phyloP scores from a whole-genome alignment of 1,140 invertebrate genomes.

The Phocides pigmalion region DNA sequence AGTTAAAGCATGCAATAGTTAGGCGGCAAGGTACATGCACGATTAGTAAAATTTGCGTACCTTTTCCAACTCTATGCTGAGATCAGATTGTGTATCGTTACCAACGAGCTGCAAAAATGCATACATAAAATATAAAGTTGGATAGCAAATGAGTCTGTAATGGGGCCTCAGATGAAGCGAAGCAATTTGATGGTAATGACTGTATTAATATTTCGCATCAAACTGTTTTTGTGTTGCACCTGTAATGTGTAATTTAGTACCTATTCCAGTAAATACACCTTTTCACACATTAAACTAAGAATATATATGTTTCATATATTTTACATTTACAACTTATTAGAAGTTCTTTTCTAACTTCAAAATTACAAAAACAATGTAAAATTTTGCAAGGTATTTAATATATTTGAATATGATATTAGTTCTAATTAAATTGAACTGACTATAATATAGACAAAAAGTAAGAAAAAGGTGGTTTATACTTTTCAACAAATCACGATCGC shows the following conservation, averaged over 20 bases:
- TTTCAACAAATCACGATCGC: no score
- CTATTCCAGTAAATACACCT: slow-evolving; percentile 11
- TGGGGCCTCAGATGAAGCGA: slow-evolving; percentile 46
- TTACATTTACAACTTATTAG: no score
- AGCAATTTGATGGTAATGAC: slow-evolving; percentile 38
- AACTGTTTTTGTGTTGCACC: slow-evolving; percentile 9
- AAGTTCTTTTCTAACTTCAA: no score
- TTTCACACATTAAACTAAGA: no score
- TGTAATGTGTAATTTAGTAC: slow-evolving; percentile 1
- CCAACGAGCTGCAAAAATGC: slow-evolving; percentile 84
- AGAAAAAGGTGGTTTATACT: no score
- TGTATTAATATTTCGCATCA: slow-evolving; percentile 10
- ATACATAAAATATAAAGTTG: slow-evolving; percentile 74
- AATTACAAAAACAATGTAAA: no score
- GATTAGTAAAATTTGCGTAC: slow-evolving; percentile 79
- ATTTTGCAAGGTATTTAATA: no score
- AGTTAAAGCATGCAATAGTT: slow-evolving; percentile 52
- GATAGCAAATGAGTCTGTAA: slow-evolving; percentile 47
- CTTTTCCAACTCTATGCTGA: slow-evolving; percentile 84
- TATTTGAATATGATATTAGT: no score
- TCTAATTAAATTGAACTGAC: no score
- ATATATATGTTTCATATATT: no score
- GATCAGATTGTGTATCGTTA: slow-evolving; percentile 77
- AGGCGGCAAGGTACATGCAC: slow-evolving; percentile 52
- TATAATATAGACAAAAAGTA: no score